Evolutionary conservation across 2,797 vertebrate species (phyloP), one percentile per base, ranked within the genome.

Genomic region (Gambelia wislizenii): DNA sequence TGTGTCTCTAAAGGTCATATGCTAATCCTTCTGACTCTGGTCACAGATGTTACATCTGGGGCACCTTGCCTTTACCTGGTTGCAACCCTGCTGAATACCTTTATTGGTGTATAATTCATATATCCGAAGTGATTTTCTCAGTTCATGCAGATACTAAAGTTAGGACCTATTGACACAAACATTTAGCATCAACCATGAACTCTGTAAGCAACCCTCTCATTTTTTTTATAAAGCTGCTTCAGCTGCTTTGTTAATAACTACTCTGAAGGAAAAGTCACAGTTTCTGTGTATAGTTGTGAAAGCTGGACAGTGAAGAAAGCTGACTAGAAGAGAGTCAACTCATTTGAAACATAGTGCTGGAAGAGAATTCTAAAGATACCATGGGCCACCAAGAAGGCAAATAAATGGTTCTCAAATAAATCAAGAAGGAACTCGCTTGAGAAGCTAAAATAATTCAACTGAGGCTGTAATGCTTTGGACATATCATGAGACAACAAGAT

Each of bases 21-120:
- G 47, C 12, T 91, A 95, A 90, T 0, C 0, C 69, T 95, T 92
- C 89, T 90, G 75, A 84, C 44, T 72, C 77, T 89, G 39, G 89
- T 85, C 69, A 42, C n/a, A 33, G 88, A 88, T 61, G 90, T 88
- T 93, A 92, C 36, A 59, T 70, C 78, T 18, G 30, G 92, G 44
- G 3, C 27, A 72, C 13, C 27, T 56, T 36, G 49, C 0, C 42
- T 92, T 96, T 92, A 92, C 79, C 84, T 30, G 0, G 76, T 85
- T 91, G 94, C 90, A 94, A 42, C 70, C 79, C 79, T 90, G 49
- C 76, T 83, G 89, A 90, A 91, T 27, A 92, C 85, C 90, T 93
- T 79, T 93, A 92, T 10, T 78, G 59, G 25, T 94, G n/a, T 81
- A 69, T 88, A 79, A 86, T 39, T 92, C 61, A 88, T 82, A 77